Base-by-base conservation (phyloP, 2,113 vertebrate genomes). In the Coptodon rendalli region DNA sequence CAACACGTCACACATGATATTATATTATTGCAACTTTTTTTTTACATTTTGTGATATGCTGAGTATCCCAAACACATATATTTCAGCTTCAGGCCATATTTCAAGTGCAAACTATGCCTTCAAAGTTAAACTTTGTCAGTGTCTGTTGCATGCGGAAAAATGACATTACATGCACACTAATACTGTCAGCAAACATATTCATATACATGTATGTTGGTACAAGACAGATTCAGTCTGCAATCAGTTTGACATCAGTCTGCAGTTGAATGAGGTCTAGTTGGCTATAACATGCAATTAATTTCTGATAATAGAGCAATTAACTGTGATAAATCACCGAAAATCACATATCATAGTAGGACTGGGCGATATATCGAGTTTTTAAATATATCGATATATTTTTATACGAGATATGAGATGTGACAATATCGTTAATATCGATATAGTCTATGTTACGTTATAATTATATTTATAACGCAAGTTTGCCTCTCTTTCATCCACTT, bases 291-390 rank as follows among this genome's bases (percentile, higher is more conserved):
- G 66, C 38, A 2, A 24, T 43, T 19, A 9, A n/a, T 40, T 71
- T 40, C 63, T 71, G 63, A 1, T 71, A 71, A 40, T 8, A 68
- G 10, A 38, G 29, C 6, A 66, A 71, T 71, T 24, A 71, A 14
- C n/a, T 68, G 0, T 24, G 63, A 14, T 22, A 40, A 22, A 40
- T 68, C 36, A 0, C 34, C 4, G 10, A 40, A 14, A 22, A 22
- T 40, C 36, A 24, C 36, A 13, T 68, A 9, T 14, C 36, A 24
- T 0, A 22, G 22, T 22, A 22, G 22, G 22, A 22, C 22, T 22
- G 22, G 22, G 22, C 22, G 22, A 22, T 22, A 22, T 22, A 22
- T 22, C 22, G 22, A 22, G 22, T 22, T 22, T 22, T 22, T 22
- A 22, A 22, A 22, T 22, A 22, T 22, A 22, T 22, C 22, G 22